Percentiles rank a stretch among this genome's conserved stretches.
These are phyloP conservation scores for Alexandromys fortis DNA, from an alignment of 2,113 vertebrate species.

Conservation along the genomic window DNA sequence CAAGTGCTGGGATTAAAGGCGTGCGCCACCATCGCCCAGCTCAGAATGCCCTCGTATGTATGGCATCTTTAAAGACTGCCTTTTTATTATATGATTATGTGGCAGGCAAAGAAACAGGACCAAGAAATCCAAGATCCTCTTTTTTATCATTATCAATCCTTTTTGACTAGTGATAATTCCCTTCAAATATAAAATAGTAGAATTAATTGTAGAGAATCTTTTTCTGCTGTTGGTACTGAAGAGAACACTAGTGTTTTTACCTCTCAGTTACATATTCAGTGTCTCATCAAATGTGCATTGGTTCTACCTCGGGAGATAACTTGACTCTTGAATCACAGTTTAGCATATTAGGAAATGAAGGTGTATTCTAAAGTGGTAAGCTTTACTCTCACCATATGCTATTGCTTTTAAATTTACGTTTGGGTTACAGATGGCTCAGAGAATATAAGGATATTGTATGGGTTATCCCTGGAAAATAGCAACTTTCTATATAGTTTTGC, in stretches of 20 bases:
- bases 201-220: not conserved
- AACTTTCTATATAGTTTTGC: not conserved
- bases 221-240: not conserved
- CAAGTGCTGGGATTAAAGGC: too few species aligned
- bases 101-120: not conserved
- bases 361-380: not conserved
- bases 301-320: not conserved
- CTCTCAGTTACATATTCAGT: not conserved
- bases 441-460: not conserved
- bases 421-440: not conserved
- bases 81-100: not conserved
- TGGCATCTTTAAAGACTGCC: not conserved
- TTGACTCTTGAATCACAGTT: conserved; percentile 11
- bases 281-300: not conserved
- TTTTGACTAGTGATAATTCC: not conserved
- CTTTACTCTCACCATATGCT: not conserved
- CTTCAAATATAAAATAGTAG: not conserved
- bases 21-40: too few species aligned
- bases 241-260: not conserved
- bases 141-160: not conserved
- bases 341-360: not conserved
- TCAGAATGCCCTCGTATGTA: not conserved
- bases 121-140: not conserved
- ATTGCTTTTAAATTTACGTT: not conserved
- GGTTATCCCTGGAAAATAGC: not conserved